Evolutionary conservation across 2,888 invertebrate species (phyloP), one percentile per base, ranked within the genome.

Genomic region (Epinotia ramella): DNA sequence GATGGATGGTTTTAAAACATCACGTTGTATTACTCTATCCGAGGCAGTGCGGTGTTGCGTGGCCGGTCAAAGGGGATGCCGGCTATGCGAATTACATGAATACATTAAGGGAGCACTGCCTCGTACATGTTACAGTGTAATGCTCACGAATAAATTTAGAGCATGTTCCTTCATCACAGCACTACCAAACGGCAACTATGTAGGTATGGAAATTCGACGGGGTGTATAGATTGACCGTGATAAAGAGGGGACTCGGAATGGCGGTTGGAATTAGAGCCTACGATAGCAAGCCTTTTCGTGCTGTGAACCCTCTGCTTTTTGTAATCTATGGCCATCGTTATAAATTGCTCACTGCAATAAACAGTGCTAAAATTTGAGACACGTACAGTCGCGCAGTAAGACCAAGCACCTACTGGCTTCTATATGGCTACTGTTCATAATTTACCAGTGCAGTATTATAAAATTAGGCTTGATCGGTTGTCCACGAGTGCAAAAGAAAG

Each of bases 1-100:
- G 94, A 94, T 93, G 92, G 93, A 94, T 94, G 92, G 91, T 92
- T 94, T 94, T 94, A 93, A 94, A 94, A 92, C 93, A 93, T 93
- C 89, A 90, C 88, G 92, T 93, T 91, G 91, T 93, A 92, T 92
- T 93, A 93, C 92, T 93, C 89, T 90, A 92, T 93, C 89, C 92
- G 88, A 90, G 90, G 86, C 90, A 87, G 90, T 89, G 91, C 91
- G 91, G 92, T 88, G 92, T 93, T 92, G 94, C 94, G 94, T 94
- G 94, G 94, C 89, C 88, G 92, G 94, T 94, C 94, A 94, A 94
- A 94, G 94, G 93, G 93, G 93, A 94, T 92, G 89, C 91, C 92
- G 90, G 92, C 90, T 91, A 93, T 92, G 93, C 91, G 94, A 94
- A 94, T 94, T 94, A 94, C 94, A 93, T 94, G 94, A 94, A 94